Evolutionary conservation across 2,113 vertebrate genomes (phyloP).

Genomic region (Bos indicus): DNA sequence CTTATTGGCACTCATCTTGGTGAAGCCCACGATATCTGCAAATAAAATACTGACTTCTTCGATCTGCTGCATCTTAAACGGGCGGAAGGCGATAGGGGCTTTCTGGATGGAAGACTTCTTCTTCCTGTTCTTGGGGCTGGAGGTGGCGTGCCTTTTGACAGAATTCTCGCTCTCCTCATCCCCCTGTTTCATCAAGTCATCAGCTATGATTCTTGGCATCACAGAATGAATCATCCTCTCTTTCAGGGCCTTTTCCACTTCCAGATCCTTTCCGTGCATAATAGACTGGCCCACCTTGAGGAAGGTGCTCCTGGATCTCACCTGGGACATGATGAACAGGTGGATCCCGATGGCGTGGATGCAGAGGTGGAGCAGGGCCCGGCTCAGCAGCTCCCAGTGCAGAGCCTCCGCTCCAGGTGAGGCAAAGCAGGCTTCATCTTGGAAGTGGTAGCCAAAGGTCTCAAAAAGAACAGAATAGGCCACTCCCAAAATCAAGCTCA

Average conservation of each 20-base stretch:
- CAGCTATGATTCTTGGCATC: slow-evolving; percentile 95
- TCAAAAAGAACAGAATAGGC: slow-evolving; percentile 94
- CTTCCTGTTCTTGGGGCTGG: slow-evolving; percentile 93
- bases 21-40: slow-evolving; percentile 98
- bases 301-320: slow-evolving; percentile 97
- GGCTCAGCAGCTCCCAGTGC: slow-evolving; percentile 89
- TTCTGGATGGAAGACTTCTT: slow-evolving; percentile 97
- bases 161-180: slow-evolving; percentile 95
- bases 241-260: slow-evolving; percentile 98
- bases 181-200: slow-evolving; percentile 96
- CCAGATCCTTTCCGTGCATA: slow-evolving; percentile 98
- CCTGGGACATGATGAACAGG: slow-evolving; percentile 97
- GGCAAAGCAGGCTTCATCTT: slow-evolving; percentile 78
- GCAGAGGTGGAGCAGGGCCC: slow-evolving; percentile 93
- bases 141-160: slow-evolving; percentile 91
- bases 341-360: slow-evolving; percentile 95
- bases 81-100: slow-evolving; percentile 94
- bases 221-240: slow-evolving; percentile 99
- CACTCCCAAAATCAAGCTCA: slow-evolving; percentile 92
- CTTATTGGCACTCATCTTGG: slow-evolving; percentile 98
- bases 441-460: slow-evolving; percentile 89
- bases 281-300: slow-evolving; percentile 98
- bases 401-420: slow-evolving; percentile 63
- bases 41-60: slow-evolving; percentile 98
- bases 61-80: slow-evolving; percentile 99